Conservation (phyloP, 2,797 vertebrate genomes). For the Rhyacichthys aspro region DNA sequence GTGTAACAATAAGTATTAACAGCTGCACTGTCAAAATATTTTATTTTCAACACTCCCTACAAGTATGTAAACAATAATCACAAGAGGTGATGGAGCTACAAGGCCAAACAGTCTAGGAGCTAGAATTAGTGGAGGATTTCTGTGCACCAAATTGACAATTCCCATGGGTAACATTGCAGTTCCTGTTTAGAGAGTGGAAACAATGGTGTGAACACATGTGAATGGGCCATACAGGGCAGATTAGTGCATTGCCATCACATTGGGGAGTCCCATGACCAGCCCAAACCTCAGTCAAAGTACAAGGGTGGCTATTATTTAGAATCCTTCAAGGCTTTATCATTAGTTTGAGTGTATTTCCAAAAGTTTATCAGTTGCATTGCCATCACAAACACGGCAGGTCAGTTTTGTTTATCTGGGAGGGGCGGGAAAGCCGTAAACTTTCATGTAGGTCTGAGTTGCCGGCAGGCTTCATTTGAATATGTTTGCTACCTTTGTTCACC, state of each 20-base stretch:
- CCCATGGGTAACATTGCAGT: conserved; percentile 56
- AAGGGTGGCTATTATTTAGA: conserved; percentile 70
- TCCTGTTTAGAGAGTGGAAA: conserved; percentile 70
- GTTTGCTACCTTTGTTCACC: conserved; percentile 69
- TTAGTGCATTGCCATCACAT: conserved; percentile 71
- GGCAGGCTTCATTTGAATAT: conserved; percentile 68
- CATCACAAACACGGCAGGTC: conserved; percentile 42
- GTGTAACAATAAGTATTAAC: conserved; percentile 20
- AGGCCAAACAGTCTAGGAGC: conserved; percentile 13
- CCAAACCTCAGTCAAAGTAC: conserved; percentile 67
- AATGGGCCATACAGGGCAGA: conserved; percentile 70
- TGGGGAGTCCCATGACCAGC: conserved; percentile 71
- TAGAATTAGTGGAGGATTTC: conserved; percentile 41
- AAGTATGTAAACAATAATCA: conserved; percentile 16
- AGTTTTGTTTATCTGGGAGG: conserved; percentile 59
- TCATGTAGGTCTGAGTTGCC: conserved; percentile 54
- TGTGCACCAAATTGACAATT: conserved; percentile 41
- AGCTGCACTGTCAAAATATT: conserved; percentile 35
- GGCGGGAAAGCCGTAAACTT: conserved; percentile 58
- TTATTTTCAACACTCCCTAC: conserved; percentile 16
- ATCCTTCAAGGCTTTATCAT: conserved; percentile 50
- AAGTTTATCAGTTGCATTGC: conserved; percentile 33
- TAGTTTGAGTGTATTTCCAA: conserved; percentile 31
- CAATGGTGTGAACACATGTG: conserved; percentile 72
- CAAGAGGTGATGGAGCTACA: conserved; percentile 12